These are phyloP conservation scores for Rambutsinella grinnellia DNA, from an alignment of 2,888 invertebrate genomes.

Conservation along the genomic window DNA sequence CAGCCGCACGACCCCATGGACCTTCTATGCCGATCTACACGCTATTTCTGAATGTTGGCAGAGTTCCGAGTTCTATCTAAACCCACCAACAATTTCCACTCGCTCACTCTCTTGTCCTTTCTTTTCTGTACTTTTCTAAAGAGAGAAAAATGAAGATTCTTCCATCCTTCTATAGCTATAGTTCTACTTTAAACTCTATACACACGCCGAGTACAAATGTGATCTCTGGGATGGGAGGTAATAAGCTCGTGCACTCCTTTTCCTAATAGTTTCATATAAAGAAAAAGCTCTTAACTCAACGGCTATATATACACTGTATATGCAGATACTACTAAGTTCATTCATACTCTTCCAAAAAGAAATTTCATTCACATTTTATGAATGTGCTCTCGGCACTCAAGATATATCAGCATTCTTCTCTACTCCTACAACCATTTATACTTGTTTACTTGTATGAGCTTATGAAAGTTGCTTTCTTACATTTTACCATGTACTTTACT, in stretches of 20 bases:
- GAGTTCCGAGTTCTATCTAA: slow-evolving; percentile 40
- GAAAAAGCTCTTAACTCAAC: neutral
- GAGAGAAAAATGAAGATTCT: neutral
- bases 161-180: neutral
- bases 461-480: neutral
- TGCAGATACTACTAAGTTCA: neutral
- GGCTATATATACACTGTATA: neutral
- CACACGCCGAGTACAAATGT: too few relatives aligned
- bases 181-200: neutral
- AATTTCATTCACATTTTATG: neutral
- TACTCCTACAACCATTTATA: slow-evolving; percentile 1
- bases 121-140: neutral
- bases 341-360: neutral
- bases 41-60: slow-evolving; percentile 55
- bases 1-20: slow-evolving; percentile 42
- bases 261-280: too few relatives aligned
- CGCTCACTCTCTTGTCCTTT: neutral
- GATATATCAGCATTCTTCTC: neutral
- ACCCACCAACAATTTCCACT: slow-evolving; percentile 34
- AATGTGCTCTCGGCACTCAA: neutral
- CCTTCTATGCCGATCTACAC: slow-evolving; percentile 44
- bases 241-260: too few relatives aligned
- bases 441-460: neutral
- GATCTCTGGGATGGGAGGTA: too few relatives aligned
- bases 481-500: neutral